Percentiles rank a stretch among this genome's conserved stretches.
These are phyloP conservation scores for Anthopleura xanthogrammica DNA, from an alignment of 92 coral and sea anemone species.

Conservation along the genomic window DNA sequence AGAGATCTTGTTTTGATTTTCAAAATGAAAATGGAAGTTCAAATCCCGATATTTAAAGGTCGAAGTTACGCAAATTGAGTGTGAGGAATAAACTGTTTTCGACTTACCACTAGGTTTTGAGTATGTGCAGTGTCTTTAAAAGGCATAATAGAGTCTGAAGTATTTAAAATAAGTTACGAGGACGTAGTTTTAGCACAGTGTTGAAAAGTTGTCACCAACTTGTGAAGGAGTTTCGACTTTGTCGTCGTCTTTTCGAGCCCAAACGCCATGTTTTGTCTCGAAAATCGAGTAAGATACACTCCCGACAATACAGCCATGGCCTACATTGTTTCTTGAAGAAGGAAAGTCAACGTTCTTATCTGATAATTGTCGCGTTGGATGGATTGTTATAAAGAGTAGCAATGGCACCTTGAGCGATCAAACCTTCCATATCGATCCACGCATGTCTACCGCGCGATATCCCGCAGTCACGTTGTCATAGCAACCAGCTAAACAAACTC, in stretches of 20 bases:
- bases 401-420: neutral
- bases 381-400: neutral
- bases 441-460: neutral
- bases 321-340: neutral
- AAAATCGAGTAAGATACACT: neutral
- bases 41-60: no score
- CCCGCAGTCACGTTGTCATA: conserved; percentile 18
- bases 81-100: neutral
- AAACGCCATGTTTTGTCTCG: neutral
- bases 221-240: neutral
- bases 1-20: neutral
- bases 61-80: neutral
- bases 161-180: neutral
- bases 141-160: conserved; percentile 42
- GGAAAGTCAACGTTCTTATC: conserved; percentile 3
- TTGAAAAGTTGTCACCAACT: conserved; percentile 4
- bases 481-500: conserved; percentile 22
- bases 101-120: conserved; percentile 60
- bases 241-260: neutral
- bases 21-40: neutral
- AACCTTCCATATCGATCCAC: neutral
- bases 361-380: neutral
- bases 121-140: conserved; percentile 50
- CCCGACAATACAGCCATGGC: neutral
- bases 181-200: neutral